These are phyloP conservation scores for Epinotia nisella DNA, from an alignment of 2,888 invertebrate species.

Conservation along the genomic window DNA sequence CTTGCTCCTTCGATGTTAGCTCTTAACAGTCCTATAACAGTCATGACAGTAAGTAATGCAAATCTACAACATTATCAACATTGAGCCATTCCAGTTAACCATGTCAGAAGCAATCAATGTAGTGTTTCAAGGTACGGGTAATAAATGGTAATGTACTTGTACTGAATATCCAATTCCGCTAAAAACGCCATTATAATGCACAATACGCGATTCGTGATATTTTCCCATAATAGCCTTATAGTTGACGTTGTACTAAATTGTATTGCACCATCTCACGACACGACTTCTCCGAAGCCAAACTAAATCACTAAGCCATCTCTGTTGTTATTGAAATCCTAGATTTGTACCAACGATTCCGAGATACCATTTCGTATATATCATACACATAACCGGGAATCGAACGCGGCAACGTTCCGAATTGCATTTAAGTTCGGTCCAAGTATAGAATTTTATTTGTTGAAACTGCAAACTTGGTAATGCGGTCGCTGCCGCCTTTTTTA, in stretches of 20 bases:
- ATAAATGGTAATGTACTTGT: background rate
- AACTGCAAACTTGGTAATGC: constrained; percentile 22
- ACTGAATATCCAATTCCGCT: background rate
- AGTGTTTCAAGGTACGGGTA: too few species aligned
- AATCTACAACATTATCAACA: too few species aligned
- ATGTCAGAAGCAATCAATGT: too few species aligned
- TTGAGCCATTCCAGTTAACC: too few species aligned
- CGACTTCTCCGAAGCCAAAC: constrained; percentile 9
- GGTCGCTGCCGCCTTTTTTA: background rate
- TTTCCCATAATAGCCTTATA: background rate
- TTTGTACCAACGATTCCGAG: constrained; percentile 35
- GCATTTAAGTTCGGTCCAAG: constrained; percentile 42
- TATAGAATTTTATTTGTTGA: constrained; percentile 38
- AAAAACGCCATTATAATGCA: background rate
- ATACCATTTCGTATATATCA: constrained; percentile 37
- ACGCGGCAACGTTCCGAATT: constrained; percentile 35
- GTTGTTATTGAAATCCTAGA: constrained; percentile 35
- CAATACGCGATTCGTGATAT: background rate
- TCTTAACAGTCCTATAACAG: too few species aligned
- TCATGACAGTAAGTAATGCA: too few species aligned
- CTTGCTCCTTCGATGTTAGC: too few species aligned
- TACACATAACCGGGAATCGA: constrained; percentile 35
- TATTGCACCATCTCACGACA: background rate
- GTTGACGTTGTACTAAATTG: background rate
- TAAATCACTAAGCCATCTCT: constrained; percentile 34